Evolutionary conservation across 2,113 vertebrate species (phyloP).

Genomic region (Daboia siamensis): DNA sequence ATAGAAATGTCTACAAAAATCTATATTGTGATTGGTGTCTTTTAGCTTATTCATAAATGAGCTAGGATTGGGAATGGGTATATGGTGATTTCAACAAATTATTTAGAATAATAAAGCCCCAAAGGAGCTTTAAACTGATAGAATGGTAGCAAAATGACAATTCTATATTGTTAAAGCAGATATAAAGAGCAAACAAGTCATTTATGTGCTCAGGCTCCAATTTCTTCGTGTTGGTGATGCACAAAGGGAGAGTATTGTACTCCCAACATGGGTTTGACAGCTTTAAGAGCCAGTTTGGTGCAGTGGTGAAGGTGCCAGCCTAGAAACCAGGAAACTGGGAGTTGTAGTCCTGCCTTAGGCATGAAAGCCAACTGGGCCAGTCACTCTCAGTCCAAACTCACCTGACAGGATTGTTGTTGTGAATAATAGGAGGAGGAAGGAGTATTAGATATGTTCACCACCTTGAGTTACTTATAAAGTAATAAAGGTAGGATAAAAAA

Average conservation of each 20-base stretch:
- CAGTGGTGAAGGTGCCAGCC: not conserved
- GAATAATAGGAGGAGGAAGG: not conserved
- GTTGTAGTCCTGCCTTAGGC: not conserved
- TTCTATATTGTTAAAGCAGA: not conserved
- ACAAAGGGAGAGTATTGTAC: not conserved
- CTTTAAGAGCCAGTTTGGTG: not conserved
- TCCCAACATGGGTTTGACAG: not conserved
- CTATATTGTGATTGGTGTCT: not conserved
- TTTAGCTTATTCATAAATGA: not conserved
- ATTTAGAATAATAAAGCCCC: not conserved
- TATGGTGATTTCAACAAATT: not conserved
- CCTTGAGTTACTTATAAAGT: not conserved
- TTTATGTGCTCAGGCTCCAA: not conserved
- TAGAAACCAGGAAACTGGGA: not conserved
- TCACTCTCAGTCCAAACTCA: not conserved
- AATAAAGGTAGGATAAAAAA: not conserved
- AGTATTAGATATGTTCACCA: not conserved
- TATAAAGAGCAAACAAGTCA: not conserved
- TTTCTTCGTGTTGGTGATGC: not conserved
- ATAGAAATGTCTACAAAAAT: not conserved
- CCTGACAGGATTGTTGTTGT: not conserved
- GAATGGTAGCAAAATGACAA: not conserved
- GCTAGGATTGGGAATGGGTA: not conserved
- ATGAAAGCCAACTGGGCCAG: not conserved
- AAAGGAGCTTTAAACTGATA: not conserved